These are phyloP conservation scores for Tenrec ecaudatus DNA, from an alignment of 2,113 vertebrate species.

Conservation along the genomic window DNA sequence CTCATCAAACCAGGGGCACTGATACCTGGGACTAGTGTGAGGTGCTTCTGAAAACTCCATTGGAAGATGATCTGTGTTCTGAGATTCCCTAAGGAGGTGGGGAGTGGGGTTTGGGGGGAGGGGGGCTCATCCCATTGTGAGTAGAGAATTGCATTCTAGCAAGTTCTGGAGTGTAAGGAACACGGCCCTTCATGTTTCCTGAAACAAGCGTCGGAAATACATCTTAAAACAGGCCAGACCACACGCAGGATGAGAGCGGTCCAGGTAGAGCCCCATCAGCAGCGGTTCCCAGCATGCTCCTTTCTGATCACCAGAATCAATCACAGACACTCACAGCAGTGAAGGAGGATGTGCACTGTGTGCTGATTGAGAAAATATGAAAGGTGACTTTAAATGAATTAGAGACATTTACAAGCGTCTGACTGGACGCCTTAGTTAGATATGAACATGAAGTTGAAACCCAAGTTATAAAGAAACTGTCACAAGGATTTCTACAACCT, in stretches of 20 bases:
- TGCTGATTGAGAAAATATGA: not conserved
- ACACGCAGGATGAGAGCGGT: not conserved
- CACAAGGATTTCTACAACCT: not conserved
- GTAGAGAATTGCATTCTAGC: not conserved
- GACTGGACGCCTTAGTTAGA: not conserved
- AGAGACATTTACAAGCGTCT: not conserved
- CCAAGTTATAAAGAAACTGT: not conserved
- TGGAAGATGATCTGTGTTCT: not conserved
- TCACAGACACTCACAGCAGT: not conserved
- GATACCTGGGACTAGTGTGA: not conserved
- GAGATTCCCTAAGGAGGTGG: not conserved
- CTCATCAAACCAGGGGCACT: not conserved
- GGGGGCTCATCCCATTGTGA: not conserved
- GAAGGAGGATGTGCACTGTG: not conserved
- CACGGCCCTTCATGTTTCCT: not conserved
- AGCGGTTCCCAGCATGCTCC: not conserved
- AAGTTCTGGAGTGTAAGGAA: not conserved
- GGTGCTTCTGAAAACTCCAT: not conserved
- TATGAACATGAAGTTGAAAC: not conserved
- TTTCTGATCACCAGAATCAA: not conserved
- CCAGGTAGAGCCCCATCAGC: not conserved
- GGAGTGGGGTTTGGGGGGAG: fast-evolving
- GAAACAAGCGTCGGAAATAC: not conserved
- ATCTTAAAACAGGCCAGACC: not conserved
- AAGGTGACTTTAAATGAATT: not conserved